phyloP scores from a whole-genome alignment of 2,888 invertebrate species.

The Pseudococcus jackbeardsleyi region DNA sequence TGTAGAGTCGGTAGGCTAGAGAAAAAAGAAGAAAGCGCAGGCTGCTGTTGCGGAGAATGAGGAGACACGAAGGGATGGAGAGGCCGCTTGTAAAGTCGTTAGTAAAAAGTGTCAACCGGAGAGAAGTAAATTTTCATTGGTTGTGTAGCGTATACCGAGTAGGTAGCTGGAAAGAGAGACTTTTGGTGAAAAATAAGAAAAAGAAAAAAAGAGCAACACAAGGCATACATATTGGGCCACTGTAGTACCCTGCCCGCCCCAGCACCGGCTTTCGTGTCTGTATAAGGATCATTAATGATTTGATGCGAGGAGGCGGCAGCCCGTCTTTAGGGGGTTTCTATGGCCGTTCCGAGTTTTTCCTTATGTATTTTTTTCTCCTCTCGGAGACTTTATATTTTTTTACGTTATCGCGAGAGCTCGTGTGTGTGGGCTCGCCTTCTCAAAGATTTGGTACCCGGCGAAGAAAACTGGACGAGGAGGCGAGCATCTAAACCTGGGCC shows the following conservation, averaged over 20 bases:
- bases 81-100: constrained; percentile 20
- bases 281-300: constrained; percentile 10
- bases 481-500: background rate
- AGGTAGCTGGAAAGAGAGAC: background rate
- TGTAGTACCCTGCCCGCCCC: background rate
- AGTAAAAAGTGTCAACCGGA: constrained; percentile 33
- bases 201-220: constrained; percentile 3
- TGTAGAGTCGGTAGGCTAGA: background rate
- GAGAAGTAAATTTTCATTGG: constrained; percentile 36
- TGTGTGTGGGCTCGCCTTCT: background rate
- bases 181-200: constrained; percentile 3
- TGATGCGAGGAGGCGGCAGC: background rate
- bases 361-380: background rate
- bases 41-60: background rate
- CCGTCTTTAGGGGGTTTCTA: background rate
- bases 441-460: background rate
- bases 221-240: constrained; percentile 10
- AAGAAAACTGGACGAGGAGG: background rate
- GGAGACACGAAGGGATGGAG: background rate
- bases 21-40: background rate
- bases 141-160: background rate
- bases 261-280: background rate
- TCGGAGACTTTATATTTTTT: background rate
- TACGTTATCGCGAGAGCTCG: background rate
- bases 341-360: constrained; percentile 3